Evolutionary conservation across 2,888 invertebrate genomes (phyloP).

Genomic region (Meandrusa payeni): DNA sequence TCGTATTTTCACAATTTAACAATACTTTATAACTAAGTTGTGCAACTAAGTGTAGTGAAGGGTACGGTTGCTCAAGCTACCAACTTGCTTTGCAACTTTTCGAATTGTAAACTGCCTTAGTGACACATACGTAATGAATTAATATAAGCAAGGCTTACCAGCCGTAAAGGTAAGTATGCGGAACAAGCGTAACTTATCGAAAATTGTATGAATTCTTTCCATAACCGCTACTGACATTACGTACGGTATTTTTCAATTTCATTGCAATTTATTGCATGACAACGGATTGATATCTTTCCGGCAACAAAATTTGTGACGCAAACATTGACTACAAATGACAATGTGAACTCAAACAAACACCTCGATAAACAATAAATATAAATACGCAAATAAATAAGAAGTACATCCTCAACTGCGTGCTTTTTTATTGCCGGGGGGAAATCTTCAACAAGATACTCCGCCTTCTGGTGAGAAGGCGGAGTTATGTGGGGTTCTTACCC

Average conservation of each 20-base stretch:
- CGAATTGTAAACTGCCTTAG: constrained; percentile 13
- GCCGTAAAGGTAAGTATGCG: constrained; percentile 14
- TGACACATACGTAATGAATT: constrained; percentile 8
- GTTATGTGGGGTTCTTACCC: no score
- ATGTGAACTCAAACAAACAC: no score
- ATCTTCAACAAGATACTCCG: no score
- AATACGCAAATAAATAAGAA: no score
- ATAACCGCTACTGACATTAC: not conserved
- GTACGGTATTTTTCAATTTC: not conserved
- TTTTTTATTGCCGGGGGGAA: no score
- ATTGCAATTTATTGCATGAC: no score
- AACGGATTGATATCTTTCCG: no score
- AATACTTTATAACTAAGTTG: constrained; percentile 14
- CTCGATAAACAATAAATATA: no score
- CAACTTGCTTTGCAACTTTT: constrained; percentile 19
- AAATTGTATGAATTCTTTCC: constrained; percentile 5
- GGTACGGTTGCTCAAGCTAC: constrained; percentile 13
- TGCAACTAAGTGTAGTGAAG: constrained; percentile 14
- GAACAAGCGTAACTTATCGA: constrained; percentile 2
- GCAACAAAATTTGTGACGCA: no score
- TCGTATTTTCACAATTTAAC: constrained; percentile 7
- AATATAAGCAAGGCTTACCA: not conserved
- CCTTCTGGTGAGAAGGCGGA: no score
- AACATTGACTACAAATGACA: no score
- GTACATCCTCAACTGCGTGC: no score